These are phyloP conservation scores for Parauchenoglanis punctatus DNA, from an alignment of 2,797 vertebrate genomes.

Conservation along the genomic window DNA sequence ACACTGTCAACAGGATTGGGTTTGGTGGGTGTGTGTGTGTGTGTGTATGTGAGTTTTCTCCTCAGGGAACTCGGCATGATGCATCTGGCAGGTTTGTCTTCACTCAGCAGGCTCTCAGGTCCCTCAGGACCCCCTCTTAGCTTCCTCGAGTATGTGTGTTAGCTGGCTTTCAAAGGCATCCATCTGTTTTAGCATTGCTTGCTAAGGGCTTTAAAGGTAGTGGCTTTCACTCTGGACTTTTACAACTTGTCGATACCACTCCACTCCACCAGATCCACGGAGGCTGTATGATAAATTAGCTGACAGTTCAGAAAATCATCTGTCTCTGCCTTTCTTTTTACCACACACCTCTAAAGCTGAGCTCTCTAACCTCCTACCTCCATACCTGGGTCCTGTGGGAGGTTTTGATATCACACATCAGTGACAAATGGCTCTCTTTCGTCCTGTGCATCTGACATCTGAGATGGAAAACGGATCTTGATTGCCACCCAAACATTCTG, in stretches of 20 bases:
- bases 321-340: constrained; percentile 32
- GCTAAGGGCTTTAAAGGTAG: constrained; percentile 36
- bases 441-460: constrained; percentile 46
- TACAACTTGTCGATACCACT: constrained; percentile 25
- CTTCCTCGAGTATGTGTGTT: constrained; percentile 31
- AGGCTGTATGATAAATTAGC: constrained; percentile 36
- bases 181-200: constrained; percentile 37
- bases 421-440: constrained; percentile 63
- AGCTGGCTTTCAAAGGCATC: constrained; percentile 25
- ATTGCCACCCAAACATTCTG: constrained; percentile 30
- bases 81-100: constrained; percentile 45
- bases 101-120: constrained; percentile 37
- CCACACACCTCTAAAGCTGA: constrained; percentile 22
- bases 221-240: constrained; percentile 24
- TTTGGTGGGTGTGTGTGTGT: constrained; percentile 17
- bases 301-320: constrained; percentile 35
- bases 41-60: constrained; percentile 6
- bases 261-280: neutral
- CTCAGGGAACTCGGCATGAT: constrained; percentile 25
- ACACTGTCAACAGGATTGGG: constrained; percentile 17
- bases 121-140: constrained; percentile 39
- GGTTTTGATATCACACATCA: constrained; percentile 60
- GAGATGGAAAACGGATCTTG: constrained; percentile 25
- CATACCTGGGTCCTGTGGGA: constrained; percentile 53
- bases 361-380: constrained; percentile 19